Base-by-base conservation (phyloP, 2,113 vertebrate genomes). In the Sorex araneus region DNA sequence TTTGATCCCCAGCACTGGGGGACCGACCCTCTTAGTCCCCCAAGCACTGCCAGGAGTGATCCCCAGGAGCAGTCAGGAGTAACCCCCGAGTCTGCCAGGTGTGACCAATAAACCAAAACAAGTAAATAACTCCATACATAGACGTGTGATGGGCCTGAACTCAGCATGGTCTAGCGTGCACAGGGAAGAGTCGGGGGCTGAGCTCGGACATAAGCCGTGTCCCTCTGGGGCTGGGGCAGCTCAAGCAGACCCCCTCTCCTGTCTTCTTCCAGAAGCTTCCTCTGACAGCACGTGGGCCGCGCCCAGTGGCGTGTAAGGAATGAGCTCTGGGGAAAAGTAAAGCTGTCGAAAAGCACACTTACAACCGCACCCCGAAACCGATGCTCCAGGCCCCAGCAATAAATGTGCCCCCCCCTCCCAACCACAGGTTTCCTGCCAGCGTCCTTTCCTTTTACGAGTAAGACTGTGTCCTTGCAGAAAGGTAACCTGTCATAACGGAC, bases 211-310 rank as follows among this genome's bases (percentile, higher is more conserved):
- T 28, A 16, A 6, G 11, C 50, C 15, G n/a, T 32, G 6, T 32
- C 66, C 66, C n/a, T 16, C 69, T 71, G 16, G 8, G 54, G 13
- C 54, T 54, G 11, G n/a, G 7, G 69, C 32, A 36, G 30, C 64
- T 78, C 63, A 76, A 47, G 70, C 3, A 67, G 40, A 1, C 28
- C 28, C 19, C 12, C 2, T 43, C 43, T 79, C 60, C n/a, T 28
- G 0, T 25, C 9, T 79, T 63, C 77, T 93, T 91, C 40, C 64
- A 4, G 78, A 92, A 73, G 16, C 10, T 73, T 94, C 57, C 40
- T 40, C 47, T 63, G 27, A 4, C 1, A 92, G 28, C 32, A 23
- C 2, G 3, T 18, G 25, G 43, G 12, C 54, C 60, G 9, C 76
- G 57, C 18, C 30, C 18, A 28, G 2, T 15, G 9, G 7, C 32